Evolutionary conservation across 2,888 invertebrate genomes (phyloP), one percentile per base, ranked within the genome.

Genomic region (Escarpia spicata): DNA sequence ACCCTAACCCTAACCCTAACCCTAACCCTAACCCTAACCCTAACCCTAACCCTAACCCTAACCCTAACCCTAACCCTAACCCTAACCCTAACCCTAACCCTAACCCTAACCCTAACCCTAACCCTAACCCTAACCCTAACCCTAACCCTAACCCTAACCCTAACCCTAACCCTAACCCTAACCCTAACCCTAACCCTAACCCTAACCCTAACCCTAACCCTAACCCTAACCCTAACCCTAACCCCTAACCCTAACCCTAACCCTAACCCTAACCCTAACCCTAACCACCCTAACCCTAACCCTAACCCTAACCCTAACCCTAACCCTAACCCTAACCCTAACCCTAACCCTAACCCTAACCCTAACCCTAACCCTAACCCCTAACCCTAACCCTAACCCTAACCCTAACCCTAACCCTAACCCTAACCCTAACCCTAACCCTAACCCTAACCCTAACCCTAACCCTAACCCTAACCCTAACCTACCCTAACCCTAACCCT

Each of bases 211-310:
- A 37, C 37, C 37, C 37, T 1, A 37, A 37, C 37, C 37, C 92
- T 37, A 60, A 60, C 60, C 58, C 37, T 1, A 37, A 37, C 37
- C 37, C 37, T 37, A 37, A 37, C 37, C 37, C 37, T 37, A 37
- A 60, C 0, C 37, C 37, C 37, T 37, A 37, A 37, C 37, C 94
- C 94, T 93, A 93, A 94, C 93, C 94, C 93, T 90, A 93, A 94
- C 94, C 94, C 94, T 93, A 94, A 94, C 93, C 94, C 93, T 91
- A 92, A 92, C 60, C 93, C 94, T 92, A 91, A 93, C 92, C 93
- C 93, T 92, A 91, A 93, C 93, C 37, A 94, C 93, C 93, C 93
- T 93, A 93, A 93, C 92, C 94, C 94, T 92, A 92, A 93, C 92
- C 94, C 94, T 93, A 92, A 93, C 93, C 93, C 37, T 92, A 93